Evolutionary conservation across 2,888 invertebrate genomes (phyloP).

Genomic region (Patella pellucida): DNA sequence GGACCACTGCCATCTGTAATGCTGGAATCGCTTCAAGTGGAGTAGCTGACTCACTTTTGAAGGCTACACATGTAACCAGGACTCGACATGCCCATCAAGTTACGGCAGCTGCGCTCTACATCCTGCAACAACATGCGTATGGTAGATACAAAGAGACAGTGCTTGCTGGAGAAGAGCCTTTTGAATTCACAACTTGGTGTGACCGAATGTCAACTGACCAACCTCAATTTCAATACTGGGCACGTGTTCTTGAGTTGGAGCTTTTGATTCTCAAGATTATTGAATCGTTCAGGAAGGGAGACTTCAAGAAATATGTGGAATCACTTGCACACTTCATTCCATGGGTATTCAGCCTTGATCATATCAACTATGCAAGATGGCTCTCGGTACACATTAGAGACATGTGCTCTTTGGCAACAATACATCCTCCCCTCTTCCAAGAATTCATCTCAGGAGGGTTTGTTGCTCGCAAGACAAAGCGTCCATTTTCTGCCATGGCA

Average conservation of each 20-base stretch:
- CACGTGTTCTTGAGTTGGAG: slow-evolving; percentile 3
- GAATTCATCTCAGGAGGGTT: no score
- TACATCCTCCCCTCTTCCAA: no score
- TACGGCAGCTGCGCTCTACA: no score
- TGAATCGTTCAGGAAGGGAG: slow-evolving; percentile 9
- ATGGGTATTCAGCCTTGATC: slow-evolving; percentile 7
- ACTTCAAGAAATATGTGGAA: slow-evolving; percentile 16
- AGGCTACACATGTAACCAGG: slow-evolving; percentile 20
- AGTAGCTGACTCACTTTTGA: no score
- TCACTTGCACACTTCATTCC: neutral
- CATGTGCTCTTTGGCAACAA: neutral
- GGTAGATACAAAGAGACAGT: no score
- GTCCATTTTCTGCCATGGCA: slow-evolving; percentile 13
- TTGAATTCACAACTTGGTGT: no score
- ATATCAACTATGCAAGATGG: slow-evolving; percentile 18
- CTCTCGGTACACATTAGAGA: slow-evolving; percentile 13
- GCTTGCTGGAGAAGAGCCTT: no score
- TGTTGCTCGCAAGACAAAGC: neutral
- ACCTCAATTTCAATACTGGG: neutral
- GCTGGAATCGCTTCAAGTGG: no score
- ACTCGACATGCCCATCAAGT: slow-evolving; percentile 23
- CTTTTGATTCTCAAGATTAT: slow-evolving; percentile 5
- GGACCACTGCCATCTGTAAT: no score
- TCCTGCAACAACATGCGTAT: no score
- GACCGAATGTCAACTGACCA: no score